A percentile compares a stretch with the other conserved stretches of the same genome.
Conservation (phyloP, 2,113 vertebrate species). For the Gnathonemus echidnorhynchus region DNA sequence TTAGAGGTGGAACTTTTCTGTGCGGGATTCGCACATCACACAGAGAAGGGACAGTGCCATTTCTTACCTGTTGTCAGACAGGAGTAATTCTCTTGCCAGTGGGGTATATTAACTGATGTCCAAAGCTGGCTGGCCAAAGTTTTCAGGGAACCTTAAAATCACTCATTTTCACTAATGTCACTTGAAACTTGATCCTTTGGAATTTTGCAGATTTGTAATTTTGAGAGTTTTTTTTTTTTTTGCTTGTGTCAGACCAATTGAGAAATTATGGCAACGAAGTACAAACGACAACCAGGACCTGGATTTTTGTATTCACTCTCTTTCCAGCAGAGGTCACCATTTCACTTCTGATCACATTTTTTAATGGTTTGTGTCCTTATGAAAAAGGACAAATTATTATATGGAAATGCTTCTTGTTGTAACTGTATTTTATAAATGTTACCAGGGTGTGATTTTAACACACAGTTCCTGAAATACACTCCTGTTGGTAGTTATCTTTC, state of each 20-base stretch:
- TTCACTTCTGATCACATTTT: constrained; percentile 37
- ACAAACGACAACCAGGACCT: not conserved
- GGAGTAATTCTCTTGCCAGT: not conserved
- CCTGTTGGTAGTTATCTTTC: not conserved
- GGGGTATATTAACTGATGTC: not conserved
- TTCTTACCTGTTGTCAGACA: not conserved
- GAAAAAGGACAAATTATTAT: not conserved
- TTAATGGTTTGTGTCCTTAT: not conserved
- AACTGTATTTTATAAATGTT: not conserved
- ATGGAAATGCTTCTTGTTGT: not conserved
- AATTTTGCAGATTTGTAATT: not conserved
- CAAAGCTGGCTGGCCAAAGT: not conserved
- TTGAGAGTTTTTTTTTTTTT: not conserved
- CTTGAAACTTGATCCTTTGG: not conserved
- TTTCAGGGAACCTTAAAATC: not conserved
- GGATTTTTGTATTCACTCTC: not conserved
- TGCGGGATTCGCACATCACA: not conserved
- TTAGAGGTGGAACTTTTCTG: not conserved
- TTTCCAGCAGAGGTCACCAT: constrained; percentile 59
- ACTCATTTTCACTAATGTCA: not conserved
- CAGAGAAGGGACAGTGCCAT: not conserved
- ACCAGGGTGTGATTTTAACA: not conserved
- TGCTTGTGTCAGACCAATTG: not conserved
- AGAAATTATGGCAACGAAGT: not conserved
- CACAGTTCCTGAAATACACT: not conserved